A percentile compares a stretch with the other conserved stretches of the same genome.
phyloP scores from a whole-genome alignment of 64 coral and sea anemone genomes.

The Catalaphyllia jardinei region DNA sequence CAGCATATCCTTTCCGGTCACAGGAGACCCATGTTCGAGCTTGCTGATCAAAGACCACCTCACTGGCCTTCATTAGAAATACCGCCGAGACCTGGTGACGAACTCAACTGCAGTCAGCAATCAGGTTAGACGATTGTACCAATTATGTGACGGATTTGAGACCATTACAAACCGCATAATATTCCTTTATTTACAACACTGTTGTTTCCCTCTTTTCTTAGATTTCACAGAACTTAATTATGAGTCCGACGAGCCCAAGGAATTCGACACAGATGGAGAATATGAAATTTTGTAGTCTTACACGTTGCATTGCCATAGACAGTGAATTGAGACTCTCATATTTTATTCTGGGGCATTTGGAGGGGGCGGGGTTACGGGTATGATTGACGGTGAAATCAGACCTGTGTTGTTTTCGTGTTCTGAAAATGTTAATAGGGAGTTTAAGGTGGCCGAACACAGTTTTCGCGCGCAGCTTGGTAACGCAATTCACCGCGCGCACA shows the following conservation, averaged over 20 bases:
- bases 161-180: not conserved
- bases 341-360: not conserved
- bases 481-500: no score
- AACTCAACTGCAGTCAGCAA: slow-evolving; percentile 69
- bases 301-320: not conserved
- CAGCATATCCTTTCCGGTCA: slow-evolving; percentile 77
- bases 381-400: not conserved
- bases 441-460: no score
- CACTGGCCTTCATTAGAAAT: slow-evolving; percentile 87
- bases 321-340: not conserved
- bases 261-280: slow-evolving; percentile 86
- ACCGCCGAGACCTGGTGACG: slow-evolving; percentile 66
- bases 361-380: not conserved
- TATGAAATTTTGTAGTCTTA: slow-evolving; percentile 78
- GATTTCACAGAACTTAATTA: slow-evolving; percentile 89
- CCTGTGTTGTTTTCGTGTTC: no score
- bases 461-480: no score
- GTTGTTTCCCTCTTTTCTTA: slow-evolving; percentile 10
- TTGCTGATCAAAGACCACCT: slow-evolving; percentile 75
- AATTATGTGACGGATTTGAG: not conserved
- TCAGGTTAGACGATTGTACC: slow-evolving; percentile 18
- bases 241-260: slow-evolving; percentile 65
- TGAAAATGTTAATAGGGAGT: no score
- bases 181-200: not conserved
- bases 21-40: slow-evolving; percentile 88